Conservation (phyloP, 2,888 invertebrate species). For the Drosophila infuscata region DNA sequence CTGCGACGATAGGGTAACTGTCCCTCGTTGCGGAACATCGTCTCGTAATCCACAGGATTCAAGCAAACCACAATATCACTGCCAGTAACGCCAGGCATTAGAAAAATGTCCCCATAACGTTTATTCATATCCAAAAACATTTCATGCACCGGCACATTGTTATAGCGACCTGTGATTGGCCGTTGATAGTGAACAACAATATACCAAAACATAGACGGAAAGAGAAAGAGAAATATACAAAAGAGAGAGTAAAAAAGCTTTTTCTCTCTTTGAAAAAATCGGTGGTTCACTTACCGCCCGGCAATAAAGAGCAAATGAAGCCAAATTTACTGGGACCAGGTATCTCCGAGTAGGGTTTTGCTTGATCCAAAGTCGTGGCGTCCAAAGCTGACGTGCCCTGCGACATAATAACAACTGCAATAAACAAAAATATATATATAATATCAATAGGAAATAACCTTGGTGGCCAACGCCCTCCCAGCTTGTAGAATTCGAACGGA, state of each 20-base stretch:
- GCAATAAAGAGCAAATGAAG: conserved; percentile 69
- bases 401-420: background rate
- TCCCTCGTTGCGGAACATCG: conserved; percentile 85
- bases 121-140: conserved; percentile 60
- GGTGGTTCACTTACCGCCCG: conserved; percentile 70
- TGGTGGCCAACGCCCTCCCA: conserved; percentile 26
- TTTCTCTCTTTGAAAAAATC: conserved; percentile 19
- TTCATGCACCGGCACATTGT: conserved; percentile 49
- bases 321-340: conserved; percentile 76
- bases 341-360: conserved; percentile 72
- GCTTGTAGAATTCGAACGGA: conserved; percentile 18
- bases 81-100: conserved; percentile 83
- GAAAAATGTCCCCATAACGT: conserved; percentile 84
- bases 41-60: conserved; percentile 86
- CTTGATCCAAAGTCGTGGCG: conserved; percentile 47
- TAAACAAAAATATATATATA: background rate
- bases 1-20: conserved; percentile 84
- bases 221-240: background rate
- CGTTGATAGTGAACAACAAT: conserved; percentile 7
- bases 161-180: conserved; percentile 59
- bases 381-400: conserved; percentile 24
- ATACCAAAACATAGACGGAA: background rate
- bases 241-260: conserved; percentile 16
- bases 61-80: conserved; percentile 84
- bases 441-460: conserved; percentile 13